Evolutionary conservation across 92 coral and sea anemone genomes (phyloP), one percentile per base, ranked within the genome.

Genomic region (Porites cylindrica): DNA sequence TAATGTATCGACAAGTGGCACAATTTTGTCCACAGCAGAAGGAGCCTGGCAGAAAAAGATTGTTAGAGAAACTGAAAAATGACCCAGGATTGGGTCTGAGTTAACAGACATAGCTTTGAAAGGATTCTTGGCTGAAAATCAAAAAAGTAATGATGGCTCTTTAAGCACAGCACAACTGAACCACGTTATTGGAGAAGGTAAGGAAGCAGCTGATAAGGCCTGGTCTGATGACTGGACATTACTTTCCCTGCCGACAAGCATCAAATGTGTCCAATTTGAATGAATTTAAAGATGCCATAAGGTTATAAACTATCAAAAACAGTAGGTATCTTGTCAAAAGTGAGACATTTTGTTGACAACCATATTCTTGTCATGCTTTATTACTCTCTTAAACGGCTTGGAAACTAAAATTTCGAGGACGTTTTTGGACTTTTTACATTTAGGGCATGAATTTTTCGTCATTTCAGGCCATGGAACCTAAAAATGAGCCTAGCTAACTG

Each of bases 11-110:
- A 29, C 32, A 29, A 29, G 32, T 29, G 32, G 32, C 32, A 29
- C 32, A 29, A 29, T 29, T 29, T 29, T 2, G 3, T 29, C 32
- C 32, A 29, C 3, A 29, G 32, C 3, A 4, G 2, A 29, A 71
- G 11, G 90, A 86, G 32, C 32, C 32, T 29, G 32, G 32, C 32
- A 1, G 32, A 29, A 29, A 29, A 29, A 2, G 32, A 29, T 29
- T 29, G 32, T 29, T 29, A 29, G 32, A 29, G 32, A 92, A 94
- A 80, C 86, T 89, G 4, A 82, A 82, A 23, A 91, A 94, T 85
- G 93, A 93, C 90, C 94, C 94, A 66, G 96, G 88, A 59, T 74
- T 82, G 77, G 79, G 83, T 79, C 29, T n/a, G n/a, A 85, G 60
- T 76, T 90, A 68, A 84, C 89, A 78, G 86, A 85, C 8, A 85